Evolutionary conservation across 2,797 vertebrate genomes (phyloP).

Genomic region (Tolypeutes matacus): DNA sequence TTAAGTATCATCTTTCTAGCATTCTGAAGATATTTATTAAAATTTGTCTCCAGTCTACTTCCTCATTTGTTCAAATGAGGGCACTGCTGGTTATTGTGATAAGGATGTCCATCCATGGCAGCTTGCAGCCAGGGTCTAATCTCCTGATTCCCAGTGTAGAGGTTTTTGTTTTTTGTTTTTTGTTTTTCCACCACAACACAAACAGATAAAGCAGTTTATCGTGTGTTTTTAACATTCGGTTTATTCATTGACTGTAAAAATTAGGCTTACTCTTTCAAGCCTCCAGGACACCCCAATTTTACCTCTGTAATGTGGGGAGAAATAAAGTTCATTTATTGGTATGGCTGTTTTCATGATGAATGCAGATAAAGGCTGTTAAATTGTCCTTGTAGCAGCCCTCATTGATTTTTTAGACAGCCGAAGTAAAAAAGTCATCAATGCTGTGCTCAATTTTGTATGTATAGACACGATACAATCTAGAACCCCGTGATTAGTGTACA

Average conservation of each 20-base stretch:
- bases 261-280: neutral
- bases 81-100: accelerated
- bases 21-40: neutral
- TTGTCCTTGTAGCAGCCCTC: neutral
- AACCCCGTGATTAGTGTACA: conserved; percentile 32
- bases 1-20: neutral
- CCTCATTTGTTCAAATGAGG: neutral
- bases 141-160: neutral
- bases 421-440: conserved; percentile 17
- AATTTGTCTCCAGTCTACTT: neutral
- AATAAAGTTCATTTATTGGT: neutral
- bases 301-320: neutral
- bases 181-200: neutral
- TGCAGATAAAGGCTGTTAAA: neutral
- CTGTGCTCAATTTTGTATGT: conserved; percentile 11
- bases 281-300: neutral
- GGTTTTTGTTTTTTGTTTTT: neutral
- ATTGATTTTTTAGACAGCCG: neutral
- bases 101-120: too few relatives aligned
- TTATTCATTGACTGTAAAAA: neutral
- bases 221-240: neutral
- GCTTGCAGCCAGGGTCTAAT: neutral
- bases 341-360: neutral
- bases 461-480: neutral
- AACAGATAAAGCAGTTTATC: neutral